Evolutionary conservation across 2,797 vertebrate species (phyloP).

Genomic region (Phylloscopus collybita): DNA sequence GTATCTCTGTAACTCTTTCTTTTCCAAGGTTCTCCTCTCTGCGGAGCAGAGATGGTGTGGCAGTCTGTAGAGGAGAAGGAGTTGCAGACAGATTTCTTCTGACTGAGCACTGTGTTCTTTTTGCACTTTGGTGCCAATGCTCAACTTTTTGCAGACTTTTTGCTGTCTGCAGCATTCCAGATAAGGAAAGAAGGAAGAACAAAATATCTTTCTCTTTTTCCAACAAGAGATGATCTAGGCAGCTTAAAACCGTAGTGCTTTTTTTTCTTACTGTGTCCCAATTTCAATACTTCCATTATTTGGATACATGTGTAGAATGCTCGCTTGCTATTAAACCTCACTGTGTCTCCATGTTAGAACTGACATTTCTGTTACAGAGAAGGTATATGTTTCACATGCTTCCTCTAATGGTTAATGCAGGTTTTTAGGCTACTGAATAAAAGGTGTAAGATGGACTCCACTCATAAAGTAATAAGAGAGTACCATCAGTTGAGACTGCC

Average conservation of each 20-base stretch:
- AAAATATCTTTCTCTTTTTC: slow-evolving; percentile 54
- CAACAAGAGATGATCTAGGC: slow-evolving; percentile 74
- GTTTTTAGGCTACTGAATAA: slow-evolving; percentile 50
- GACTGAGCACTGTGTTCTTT: slow-evolving; percentile 71
- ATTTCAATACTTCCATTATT: slow-evolving; percentile 65
- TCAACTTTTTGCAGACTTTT: slow-evolving; percentile 40
- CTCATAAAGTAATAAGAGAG: slow-evolving; percentile 44
- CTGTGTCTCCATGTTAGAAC: slow-evolving; percentile 71
- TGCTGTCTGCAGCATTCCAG: slow-evolving; percentile 72
- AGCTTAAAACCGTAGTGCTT: slow-evolving; percentile 82
- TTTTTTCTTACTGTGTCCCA: slow-evolving; percentile 75
- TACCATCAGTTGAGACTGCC: slow-evolving; percentile 50
- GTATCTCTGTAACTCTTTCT: slow-evolving; percentile 71
- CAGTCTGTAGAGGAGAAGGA: slow-evolving; percentile 65
- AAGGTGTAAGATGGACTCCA: neutral
- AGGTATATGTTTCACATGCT: slow-evolving; percentile 51
- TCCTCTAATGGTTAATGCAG: slow-evolving; percentile 55
- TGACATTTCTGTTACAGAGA: slow-evolving; percentile 66
- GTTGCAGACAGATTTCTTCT: slow-evolving; percentile 38
- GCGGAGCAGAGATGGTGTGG: slow-evolving; percentile 49
- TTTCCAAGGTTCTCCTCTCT: slow-evolving; percentile 56
- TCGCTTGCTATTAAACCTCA: slow-evolving; percentile 72
- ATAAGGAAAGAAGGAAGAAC: slow-evolving; percentile 52
- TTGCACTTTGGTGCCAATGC: slow-evolving; percentile 67
- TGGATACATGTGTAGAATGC: slow-evolving; percentile 65